phyloP scores from a whole-genome alignment of 2,113 vertebrate species.

The Paraplagusia blochii region DNA sequence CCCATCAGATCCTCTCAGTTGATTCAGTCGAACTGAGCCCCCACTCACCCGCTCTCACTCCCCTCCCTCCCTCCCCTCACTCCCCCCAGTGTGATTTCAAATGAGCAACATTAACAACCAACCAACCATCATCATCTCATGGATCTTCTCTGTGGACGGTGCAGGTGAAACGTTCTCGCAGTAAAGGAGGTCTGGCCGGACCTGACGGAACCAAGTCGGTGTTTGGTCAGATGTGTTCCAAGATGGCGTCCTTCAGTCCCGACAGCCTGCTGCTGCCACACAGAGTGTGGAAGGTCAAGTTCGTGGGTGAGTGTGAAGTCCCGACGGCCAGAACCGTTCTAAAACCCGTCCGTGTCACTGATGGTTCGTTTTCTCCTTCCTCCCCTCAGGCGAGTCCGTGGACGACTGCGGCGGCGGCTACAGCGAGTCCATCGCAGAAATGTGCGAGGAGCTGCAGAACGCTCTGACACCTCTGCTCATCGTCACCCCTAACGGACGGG shows the following conservation, averaged over 20 bases:
- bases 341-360: no score
- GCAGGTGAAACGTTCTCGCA: slow-evolving; percentile 97
- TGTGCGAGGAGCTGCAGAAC: slow-evolving; percentile 98
- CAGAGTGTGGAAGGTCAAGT: slow-evolving; percentile 99
- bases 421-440: slow-evolving; percentile 97
- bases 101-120: no score
- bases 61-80: no score
- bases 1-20: no score
- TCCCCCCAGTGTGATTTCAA: no score
- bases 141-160: not conserved
- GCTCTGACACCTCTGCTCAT: slow-evolving; percentile 94
- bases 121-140: no score
- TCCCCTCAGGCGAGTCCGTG: slow-evolving; percentile 88
- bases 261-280: slow-evolving; percentile 96
- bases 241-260: slow-evolving; percentile 96
- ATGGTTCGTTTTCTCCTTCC: not conserved
- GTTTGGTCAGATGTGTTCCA: slow-evolving; percentile 98
- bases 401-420: slow-evolving; percentile 98
- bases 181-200: slow-evolving; percentile 95
- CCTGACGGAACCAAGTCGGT: slow-evolving; percentile 98
- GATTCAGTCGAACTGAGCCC: no score
- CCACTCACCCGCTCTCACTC: no score
- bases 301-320: slow-evolving; percentile 83
- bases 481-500: slow-evolving; percentile 95
- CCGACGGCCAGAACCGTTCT: no score